Evolutionary conservation across 2,888 invertebrate species (phyloP).

Genomic region (Pseudeuparius sepicola): DNA sequence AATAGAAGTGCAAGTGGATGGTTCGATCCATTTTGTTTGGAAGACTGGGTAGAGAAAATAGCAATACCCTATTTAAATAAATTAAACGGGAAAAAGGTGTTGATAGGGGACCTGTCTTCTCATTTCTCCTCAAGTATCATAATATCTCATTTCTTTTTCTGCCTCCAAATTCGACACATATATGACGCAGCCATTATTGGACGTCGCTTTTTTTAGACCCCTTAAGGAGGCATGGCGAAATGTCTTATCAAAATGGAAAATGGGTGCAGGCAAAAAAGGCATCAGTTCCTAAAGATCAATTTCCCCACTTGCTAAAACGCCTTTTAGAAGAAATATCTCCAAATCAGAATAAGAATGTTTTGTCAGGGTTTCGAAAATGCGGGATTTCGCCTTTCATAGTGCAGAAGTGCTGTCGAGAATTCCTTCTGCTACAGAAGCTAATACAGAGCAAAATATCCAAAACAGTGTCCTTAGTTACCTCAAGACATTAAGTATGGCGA

Average conservation of each 20-base stretch:
- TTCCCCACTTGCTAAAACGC: constrained; percentile 6
- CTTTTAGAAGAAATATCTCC: too few species aligned
- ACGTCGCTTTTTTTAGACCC: constrained; percentile 8
- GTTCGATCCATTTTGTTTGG: constrained; percentile 2
- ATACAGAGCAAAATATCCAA: too few species aligned
- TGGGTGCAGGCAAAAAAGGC: constrained; percentile 1
- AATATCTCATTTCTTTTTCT: constrained; percentile 7
- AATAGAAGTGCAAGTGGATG: constrained; percentile 8
- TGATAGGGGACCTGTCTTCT: too few species aligned
- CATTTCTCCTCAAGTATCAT: too few species aligned
- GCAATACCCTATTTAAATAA: constrained; percentile 5
- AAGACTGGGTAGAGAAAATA: constrained; percentile 2
- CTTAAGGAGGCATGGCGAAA: constrained; percentile 7
- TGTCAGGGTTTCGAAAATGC: too few species aligned
- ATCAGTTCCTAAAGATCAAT: constrained; percentile 5
- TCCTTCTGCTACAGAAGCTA: too few species aligned
- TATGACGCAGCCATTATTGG: constrained; percentile 5
- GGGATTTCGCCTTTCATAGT: too few species aligned
- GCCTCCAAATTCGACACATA: background rate
- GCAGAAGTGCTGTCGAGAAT: too few species aligned
- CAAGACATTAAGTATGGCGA: too few species aligned
- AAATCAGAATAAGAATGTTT: too few species aligned
- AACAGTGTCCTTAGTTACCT: too few species aligned
- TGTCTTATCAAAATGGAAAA: background rate
- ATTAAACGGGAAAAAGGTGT: too few species aligned